Conservation (phyloP, 2,888 invertebrate species). For the Scaptodrosophila latifasciaeformis region DNA sequence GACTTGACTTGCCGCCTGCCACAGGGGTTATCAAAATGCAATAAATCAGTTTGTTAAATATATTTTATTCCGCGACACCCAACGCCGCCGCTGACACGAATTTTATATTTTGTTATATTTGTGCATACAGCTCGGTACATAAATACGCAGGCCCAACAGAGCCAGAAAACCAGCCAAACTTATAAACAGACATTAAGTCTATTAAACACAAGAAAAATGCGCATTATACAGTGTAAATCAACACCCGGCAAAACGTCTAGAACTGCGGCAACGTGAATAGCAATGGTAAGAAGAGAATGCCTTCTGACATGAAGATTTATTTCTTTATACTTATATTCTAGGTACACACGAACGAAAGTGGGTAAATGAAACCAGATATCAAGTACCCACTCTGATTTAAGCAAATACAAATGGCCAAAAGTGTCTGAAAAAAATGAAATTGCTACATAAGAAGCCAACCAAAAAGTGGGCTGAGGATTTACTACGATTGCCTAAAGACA, state of each 20-base stretch:
- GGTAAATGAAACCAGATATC: too few relatives aligned
- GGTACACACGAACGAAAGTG: too few relatives aligned
- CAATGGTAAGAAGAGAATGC: constrained; percentile 8
- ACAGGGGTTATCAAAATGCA: constrained; percentile 63
- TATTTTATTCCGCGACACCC: constrained; percentile 52
- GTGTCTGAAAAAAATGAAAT: constrained; percentile 1
- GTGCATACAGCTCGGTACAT: background rate
- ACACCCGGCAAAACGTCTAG: constrained; percentile 32
- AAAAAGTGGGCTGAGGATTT: too few relatives aligned
- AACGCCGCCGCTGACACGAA: constrained; percentile 23
- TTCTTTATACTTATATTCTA: constrained; percentile 26
- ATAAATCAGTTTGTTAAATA: constrained; percentile 64
- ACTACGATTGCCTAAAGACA: too few relatives aligned
- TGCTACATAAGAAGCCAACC: too few relatives aligned
- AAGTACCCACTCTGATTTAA: constrained; percentile 20
- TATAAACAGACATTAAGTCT: constrained; percentile 64
- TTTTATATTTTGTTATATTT: constrained; percentile 15
- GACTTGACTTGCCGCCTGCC: constrained; percentile 19
- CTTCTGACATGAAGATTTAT: constrained; percentile 48
- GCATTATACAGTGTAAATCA: constrained; percentile 61
- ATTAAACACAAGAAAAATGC: constrained; percentile 60
- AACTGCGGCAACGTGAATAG: background rate
- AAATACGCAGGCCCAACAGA: background rate
- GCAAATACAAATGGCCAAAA: constrained; percentile 12
- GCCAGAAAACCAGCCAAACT: constrained; percentile 18